These are phyloP conservation scores for Clepsis dumicolana DNA, from an alignment of 2,888 invertebrate species.

Conservation along the genomic window DNA sequence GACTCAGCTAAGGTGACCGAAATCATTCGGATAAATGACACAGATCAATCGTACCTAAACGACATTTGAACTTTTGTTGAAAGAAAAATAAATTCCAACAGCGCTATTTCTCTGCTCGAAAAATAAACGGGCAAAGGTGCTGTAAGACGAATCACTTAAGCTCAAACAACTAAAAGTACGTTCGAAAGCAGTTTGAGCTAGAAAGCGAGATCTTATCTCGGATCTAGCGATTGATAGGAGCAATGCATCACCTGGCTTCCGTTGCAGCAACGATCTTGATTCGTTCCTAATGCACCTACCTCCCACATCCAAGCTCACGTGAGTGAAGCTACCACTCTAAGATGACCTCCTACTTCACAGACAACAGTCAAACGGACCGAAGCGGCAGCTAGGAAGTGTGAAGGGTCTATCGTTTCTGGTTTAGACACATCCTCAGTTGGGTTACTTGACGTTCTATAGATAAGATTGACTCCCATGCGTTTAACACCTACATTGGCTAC, in stretches of 20 bases:
- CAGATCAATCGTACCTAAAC: slow-evolving; percentile 5
- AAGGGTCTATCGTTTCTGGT: slow-evolving; percentile 57
- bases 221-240: slow-evolving; percentile 73
- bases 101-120: slow-evolving; percentile 39
- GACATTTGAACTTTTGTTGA: slow-evolving; percentile 23
- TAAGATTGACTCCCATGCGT: slow-evolving; percentile 70
- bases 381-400: slow-evolving; percentile 48
- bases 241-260: slow-evolving; percentile 84
- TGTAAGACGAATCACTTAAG: slow-evolving; percentile 61
- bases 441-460: slow-evolving; percentile 68
- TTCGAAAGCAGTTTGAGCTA: slow-evolving; percentile 69
- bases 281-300: slow-evolving; percentile 73
- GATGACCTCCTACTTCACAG: slow-evolving; percentile 57
- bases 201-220: slow-evolving; percentile 79
- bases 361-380: slow-evolving; percentile 48
- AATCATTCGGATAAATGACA: slow-evolving; percentile 23
- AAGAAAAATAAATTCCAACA: slow-evolving; percentile 29
- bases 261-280: slow-evolving; percentile 82
- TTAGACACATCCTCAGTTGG: slow-evolving; percentile 58
- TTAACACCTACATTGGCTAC: slow-evolving; percentile 77
- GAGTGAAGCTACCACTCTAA: slow-evolving; percentile 65
- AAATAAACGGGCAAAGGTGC: slow-evolving; percentile 51
- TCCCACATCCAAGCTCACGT: slow-evolving; percentile 73
- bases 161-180: slow-evolving; percentile 65
- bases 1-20: background rate